Evolutionary conservation across 2,113 vertebrate species (phyloP).

Genomic region (Tragelaphus strepsiceros): DNA sequence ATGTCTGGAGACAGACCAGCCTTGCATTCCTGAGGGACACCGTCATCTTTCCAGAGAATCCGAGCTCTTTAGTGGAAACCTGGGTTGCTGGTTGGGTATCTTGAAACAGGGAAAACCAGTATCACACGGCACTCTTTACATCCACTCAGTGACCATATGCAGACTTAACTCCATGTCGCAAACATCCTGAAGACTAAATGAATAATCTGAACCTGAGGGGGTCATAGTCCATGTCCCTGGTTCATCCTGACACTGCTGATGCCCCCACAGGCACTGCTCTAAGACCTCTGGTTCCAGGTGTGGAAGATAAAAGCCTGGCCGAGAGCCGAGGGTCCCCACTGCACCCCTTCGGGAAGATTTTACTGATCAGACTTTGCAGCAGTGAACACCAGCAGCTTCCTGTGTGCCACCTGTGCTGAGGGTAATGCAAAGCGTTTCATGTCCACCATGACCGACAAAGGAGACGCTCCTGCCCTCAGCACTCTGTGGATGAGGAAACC

Average conservation of each 20-base stretch:
- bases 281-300: not conserved
- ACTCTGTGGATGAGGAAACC: not conserved
- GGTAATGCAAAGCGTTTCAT: not conserved
- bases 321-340: not conserved
- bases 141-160: not conserved
- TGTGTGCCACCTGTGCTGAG: accelerated
- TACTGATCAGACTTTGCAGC: not conserved
- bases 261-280: not conserved
- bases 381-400: not conserved
- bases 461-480: not conserved
- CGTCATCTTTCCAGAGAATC: not conserved
- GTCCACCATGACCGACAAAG: not conserved
- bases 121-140: not conserved
- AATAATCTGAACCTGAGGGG: not conserved
- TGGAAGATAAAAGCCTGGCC: not conserved
- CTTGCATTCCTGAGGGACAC: not conserved
- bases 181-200: not conserved
- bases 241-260: not conserved
- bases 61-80: not conserved
- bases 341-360: not conserved
- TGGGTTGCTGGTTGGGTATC: not conserved
- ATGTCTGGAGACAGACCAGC: not conserved
- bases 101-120: not conserved
- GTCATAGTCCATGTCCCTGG: not conserved
- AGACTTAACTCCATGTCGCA: not conserved